Base-by-base conservation (phyloP, 2,113 vertebrate genomes). In the Corythaixoides concolor region DNA sequence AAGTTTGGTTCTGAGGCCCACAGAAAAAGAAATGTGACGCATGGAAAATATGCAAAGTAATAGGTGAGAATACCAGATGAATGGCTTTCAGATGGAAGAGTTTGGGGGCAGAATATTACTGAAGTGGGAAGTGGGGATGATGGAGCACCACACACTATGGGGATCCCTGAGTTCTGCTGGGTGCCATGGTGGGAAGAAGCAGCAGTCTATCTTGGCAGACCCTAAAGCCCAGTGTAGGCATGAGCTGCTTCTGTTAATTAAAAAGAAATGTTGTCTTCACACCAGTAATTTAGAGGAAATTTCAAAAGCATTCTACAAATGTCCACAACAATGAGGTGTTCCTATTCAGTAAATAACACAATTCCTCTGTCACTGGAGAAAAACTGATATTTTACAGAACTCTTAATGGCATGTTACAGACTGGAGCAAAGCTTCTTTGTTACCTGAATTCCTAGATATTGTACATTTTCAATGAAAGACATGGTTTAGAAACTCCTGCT, bases 1-100 rank as follows among this genome's bases (percentile, higher is more conserved):
- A 39, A n/a, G 27, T 39, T 53, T 58, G 0, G 0, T 76, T 45
- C 24, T 26, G 20, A 77, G 19, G 32, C 15, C 12, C 32, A 63
- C 11, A 43, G 47, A 28, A 85, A 59, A 78, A 72, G 12, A 70
- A 43, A 53, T 8, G 5, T 39, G 69, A 39, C 11, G 24, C 20
- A 12, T 15, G 8, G 53, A 62, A 82, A 88, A 55, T 21, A 55
- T 63, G 13, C 45, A 47, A 88, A 66, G 41, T 47, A 56, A 55
- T 28, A 63, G 15, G 30, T 37, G 22, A 85, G 32, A 67, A 58
- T 27, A 56, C 14, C 49, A 20, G 5, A 49, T 28, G 20, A 87
- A 39, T 20, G 12, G 16, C 30, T 84, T 59, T 85, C 55, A 81
- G 39, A 28, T 13, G n/a, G 30, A 50, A 58, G 27, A 55, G 21